These are phyloP conservation scores for Mactra quadrangularis DNA, from an alignment of 1,140 invertebrate species.

Conservation along the genomic window DNA sequence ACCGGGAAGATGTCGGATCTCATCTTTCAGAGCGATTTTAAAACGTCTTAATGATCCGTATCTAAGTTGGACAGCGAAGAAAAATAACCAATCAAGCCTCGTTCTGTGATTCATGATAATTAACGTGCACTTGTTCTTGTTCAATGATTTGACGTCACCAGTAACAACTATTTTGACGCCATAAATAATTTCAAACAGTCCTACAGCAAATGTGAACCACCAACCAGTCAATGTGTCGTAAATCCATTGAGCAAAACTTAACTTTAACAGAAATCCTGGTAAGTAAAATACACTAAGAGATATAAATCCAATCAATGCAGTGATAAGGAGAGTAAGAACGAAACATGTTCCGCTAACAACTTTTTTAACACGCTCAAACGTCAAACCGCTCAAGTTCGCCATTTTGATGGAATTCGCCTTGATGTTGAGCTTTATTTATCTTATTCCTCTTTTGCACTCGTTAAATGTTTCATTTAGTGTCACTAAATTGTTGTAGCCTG, in stretches of 20 bases:
- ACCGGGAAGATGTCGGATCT: conserved; percentile 90
- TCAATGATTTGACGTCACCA: conserved; percentile 87
- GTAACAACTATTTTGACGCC: conserved; percentile 89
- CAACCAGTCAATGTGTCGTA: conserved; percentile 18
- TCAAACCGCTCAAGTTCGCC: too few species aligned
- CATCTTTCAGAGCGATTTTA: conserved; percentile 93
- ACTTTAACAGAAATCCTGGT: conserved; percentile 5
- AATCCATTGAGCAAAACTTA: conserved; percentile 39
- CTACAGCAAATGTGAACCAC: conserved; percentile 50
- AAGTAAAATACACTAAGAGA: conserved; percentile 15
- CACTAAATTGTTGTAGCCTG: too few species aligned
- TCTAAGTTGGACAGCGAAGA: conserved; percentile 92
- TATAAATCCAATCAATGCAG: conserved; percentile 29
- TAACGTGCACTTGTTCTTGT: conserved; percentile 87
- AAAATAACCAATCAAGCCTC: conserved; percentile 94
- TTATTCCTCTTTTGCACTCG: too few species aligned
- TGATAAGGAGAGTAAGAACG: conserved; percentile 1
- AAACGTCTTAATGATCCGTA: conserved; percentile 88
- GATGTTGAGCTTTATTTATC: too few species aligned
- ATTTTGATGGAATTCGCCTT: too few species aligned
- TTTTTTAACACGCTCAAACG: background rate
- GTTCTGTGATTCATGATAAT: conserved; percentile 95
- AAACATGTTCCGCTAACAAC: conserved; percentile 24
- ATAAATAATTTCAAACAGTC: conserved; percentile 85
- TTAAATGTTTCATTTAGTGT: too few species aligned